phyloP scores from a whole-genome alignment of 37 sponge, comb jelly and placozoan species.

The Dysidea cf. avara region DNA sequence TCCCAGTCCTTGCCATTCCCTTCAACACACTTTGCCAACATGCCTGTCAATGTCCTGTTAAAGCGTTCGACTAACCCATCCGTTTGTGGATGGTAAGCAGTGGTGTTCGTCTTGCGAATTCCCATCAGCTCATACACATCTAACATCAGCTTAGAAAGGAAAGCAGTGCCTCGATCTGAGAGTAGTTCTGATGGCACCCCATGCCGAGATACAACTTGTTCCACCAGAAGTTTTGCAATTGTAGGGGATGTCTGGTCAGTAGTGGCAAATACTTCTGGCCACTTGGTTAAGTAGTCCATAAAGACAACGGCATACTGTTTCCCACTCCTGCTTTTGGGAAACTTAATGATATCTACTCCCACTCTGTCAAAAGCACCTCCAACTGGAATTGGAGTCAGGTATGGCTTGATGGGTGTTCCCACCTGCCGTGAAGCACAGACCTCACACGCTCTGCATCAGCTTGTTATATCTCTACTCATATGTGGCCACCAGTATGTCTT shows the following conservation, averaged over 20 bases:
- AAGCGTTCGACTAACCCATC: conserved; percentile 48
- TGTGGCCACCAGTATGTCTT: conserved; percentile 50
- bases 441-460: conserved; percentile 28
- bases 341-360: too few relatives aligned
- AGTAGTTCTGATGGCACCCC: conserved; percentile 17
- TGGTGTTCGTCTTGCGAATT: conserved; percentile 30
- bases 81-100: conserved; percentile 47
- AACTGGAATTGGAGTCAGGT: conserved; percentile 40
- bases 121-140: conserved; percentile 28
- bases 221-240: too few relatives aligned
- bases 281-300: too few relatives aligned
- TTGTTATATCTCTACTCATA: conserved; percentile 25
- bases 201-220: conserved; percentile 15
- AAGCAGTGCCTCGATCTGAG: conserved; percentile 23
- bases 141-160: conserved; percentile 29
- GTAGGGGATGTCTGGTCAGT: conserved; percentile 12
- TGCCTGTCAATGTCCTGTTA: conserved; percentile 28
- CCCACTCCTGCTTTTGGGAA: too few relatives aligned
- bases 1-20: conserved; percentile 39
- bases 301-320: too few relatives aligned
- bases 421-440: conserved; percentile 29
- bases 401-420: conserved; percentile 6
- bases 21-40: conserved; percentile 30
- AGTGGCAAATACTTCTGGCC: conserved; percentile 26
- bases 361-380: conserved; percentile 42